Conservation (phyloP, 2,113 vertebrate species). For the Stigmatopora nigra region DNA sequence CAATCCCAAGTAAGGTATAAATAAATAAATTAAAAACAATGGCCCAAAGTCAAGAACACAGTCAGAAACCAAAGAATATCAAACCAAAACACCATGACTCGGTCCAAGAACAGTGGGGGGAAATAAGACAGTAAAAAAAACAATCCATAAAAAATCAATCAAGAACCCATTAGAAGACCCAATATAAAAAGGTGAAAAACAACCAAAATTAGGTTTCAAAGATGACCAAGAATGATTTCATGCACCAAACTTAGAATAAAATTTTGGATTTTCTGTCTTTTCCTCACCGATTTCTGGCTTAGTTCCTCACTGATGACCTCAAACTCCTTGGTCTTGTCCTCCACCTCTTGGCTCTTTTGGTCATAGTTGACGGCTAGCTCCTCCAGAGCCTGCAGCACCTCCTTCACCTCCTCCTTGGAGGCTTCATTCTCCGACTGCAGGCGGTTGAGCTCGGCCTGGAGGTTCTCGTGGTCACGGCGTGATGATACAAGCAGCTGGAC, state of each 20-base stretch:
- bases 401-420: slow-evolving; percentile 97
- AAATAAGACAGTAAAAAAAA: too few species aligned
- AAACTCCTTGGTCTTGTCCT: slow-evolving; percentile 92
- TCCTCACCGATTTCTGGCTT: slow-evolving; percentile 89
- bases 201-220: too few species aligned
- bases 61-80: too few species aligned
- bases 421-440: slow-evolving; percentile 97
- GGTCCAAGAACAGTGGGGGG: too few species aligned
- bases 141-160: too few species aligned
- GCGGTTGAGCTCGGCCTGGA: slow-evolving; percentile 88
- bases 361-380: slow-evolving; percentile 97
- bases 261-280: background rate
- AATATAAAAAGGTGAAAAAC: too few species aligned
- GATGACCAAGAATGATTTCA: too few species aligned
- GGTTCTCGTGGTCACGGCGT: slow-evolving; percentile 88
- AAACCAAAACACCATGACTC: too few species aligned
- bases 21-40: too few species aligned
- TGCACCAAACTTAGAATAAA: background rate
- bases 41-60: too few species aligned
- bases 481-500: slow-evolving; percentile 83
- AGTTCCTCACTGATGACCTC: slow-evolving; percentile 92
- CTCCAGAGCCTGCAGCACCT: slow-evolving; percentile 92
- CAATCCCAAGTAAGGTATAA: too few species aligned
- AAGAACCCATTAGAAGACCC: too few species aligned
- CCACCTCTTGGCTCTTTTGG: slow-evolving; percentile 97